Evolutionary conservation across 1,140 invertebrate genomes (phyloP).

Genomic region (Pogonognathellus flavescens): DNA sequence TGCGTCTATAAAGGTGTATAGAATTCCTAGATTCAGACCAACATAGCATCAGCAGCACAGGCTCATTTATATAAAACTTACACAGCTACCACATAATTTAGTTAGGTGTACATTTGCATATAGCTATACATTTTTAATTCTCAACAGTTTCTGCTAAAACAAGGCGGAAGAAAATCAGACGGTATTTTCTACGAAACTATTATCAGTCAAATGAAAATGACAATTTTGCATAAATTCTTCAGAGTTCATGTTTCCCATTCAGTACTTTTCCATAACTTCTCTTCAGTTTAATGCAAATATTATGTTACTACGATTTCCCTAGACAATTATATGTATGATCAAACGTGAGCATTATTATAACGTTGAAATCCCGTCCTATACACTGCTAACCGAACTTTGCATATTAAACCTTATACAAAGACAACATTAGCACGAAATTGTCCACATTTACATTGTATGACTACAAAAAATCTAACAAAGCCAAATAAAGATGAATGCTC

Average conservation of each 20-base stretch:
- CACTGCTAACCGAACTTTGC: neutral
- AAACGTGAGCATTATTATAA: neutral
- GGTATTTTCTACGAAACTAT: neutral
- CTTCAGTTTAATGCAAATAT: neutral
- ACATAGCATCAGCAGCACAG: neutral
- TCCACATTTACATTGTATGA: neutral
- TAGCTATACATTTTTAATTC: no score
- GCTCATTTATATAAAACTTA: neutral
- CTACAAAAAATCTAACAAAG: neutral
- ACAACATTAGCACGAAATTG: neutral
- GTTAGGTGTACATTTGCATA: neutral
- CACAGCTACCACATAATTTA: neutral
- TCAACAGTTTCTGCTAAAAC: neutral
- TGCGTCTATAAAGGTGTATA: neutral
- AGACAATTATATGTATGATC: neutral
- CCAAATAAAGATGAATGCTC: conserved; percentile 22
- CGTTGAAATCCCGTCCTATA: neutral
- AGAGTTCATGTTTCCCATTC: no score
- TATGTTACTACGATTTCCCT: neutral
- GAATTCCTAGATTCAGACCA: neutral
- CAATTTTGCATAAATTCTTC: neutral
- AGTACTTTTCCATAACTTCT: no score
- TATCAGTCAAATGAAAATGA: neutral
- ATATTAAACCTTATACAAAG: neutral
- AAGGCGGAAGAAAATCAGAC: neutral